Evolutionary conservation across 2,113 vertebrate species (phyloP), one percentile per base, ranked within the genome.

Genomic region (Dasyurus viverrinus): DNA sequence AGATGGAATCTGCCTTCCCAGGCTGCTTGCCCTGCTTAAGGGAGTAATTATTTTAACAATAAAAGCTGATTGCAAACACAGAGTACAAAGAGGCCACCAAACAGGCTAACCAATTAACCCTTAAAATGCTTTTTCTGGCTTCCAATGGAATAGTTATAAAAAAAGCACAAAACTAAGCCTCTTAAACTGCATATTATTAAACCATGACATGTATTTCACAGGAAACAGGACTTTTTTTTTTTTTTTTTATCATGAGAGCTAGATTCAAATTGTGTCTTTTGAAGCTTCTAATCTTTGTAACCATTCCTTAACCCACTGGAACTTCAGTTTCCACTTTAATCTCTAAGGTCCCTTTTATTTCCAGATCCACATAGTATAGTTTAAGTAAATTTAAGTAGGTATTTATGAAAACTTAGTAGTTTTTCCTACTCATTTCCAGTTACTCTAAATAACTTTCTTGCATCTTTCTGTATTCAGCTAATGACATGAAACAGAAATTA

Each of bases 31-130:
- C 46, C 89, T 52, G 92, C n/a, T 30, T 47, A 52, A 91, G 94
- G 19, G 42, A 53, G 53, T 54, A 92, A 57, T 93, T 95, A 84
- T 93, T 94, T 96, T 84, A 93, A 92, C 24, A 93, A 94, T 53
- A 50, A 93, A 92, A 53, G 42, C 60, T 95, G 89, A 92, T 54
- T 54, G 23, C 30, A 91, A 97, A 90, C 30, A 54, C 25, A 50
- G 42, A 42, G 76, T 19, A 68, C 12, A 76, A 42, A 60, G 48
- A 94, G 93, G 10, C 8, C 90, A 47, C 46, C 89, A 93, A 95
- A 47, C 4, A 93, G 9, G 55, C 50, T 53, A 27, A 91, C 68
- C 90, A n/a, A 16, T 89, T 92, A 95, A 93, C 92, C 2, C 19
- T 94, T 91, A 89, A 93, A 89, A 95, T 93, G 36, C 6, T 42